These are phyloP conservation scores for Pristiophorus japonicus DNA, from an alignment of 2,113 vertebrate genomes.

Conservation along the genomic window DNA sequence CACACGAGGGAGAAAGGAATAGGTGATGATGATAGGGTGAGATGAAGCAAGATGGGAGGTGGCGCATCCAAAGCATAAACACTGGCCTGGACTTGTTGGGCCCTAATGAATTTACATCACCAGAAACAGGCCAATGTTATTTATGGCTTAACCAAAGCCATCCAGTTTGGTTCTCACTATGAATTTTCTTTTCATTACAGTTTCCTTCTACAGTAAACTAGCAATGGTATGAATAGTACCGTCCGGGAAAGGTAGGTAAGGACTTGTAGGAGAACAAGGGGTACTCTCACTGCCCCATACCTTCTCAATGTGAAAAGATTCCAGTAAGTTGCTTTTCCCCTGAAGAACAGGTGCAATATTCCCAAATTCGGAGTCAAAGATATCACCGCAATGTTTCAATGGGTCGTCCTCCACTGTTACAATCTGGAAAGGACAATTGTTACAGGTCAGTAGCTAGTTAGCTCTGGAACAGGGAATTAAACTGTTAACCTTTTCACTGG, in stretches of 20 bases:
- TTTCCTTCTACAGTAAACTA: background rate
- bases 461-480: background rate
- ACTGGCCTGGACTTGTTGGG: too few relatives aligned
- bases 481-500: background rate
- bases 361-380: slow-evolving; percentile 19
- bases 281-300: background rate
- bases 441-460: background rate
- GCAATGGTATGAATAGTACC: background rate
- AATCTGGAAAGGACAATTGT: background rate
- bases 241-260: background rate
- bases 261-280: background rate
- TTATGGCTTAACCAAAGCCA: background rate
- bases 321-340: slow-evolving; percentile 11
- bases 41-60: too few relatives aligned
- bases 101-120: too few relatives aligned
- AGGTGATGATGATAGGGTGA: background rate
- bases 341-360: slow-evolving; percentile 12
- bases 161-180: background rate
- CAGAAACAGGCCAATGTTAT: too few relatives aligned
- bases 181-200: background rate
- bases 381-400: background rate
- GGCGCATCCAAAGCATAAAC: too few relatives aligned
- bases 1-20: background rate
- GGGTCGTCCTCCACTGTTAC: slow-evolving; percentile 14
- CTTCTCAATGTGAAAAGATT: slow-evolving; percentile 27